Evolutionary conservation across 2,797 vertebrate species (phyloP).

Genomic region (Sparidentex hasta): DNA sequence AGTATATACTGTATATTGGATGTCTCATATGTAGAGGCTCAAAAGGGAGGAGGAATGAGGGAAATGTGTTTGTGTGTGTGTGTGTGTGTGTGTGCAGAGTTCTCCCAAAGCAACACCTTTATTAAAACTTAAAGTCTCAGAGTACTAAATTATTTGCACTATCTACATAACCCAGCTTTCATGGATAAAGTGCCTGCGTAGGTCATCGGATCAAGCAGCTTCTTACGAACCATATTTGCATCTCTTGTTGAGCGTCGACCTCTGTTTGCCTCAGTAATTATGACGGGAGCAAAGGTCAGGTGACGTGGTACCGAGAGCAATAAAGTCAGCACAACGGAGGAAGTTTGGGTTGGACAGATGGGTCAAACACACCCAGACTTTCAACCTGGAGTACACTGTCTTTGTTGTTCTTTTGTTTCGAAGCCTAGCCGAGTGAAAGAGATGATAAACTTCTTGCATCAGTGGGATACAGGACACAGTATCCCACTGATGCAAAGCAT

Average conservation of each 20-base stretch:
- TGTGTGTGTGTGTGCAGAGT: neutral
- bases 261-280: too few species aligned
- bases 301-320: too few species aligned
- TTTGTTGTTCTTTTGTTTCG: neutral
- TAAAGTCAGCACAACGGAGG: too few species aligned
- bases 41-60: conserved; percentile 7
- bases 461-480: neutral
- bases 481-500: neutral
- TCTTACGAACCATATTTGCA: too few species aligned
- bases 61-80: neutral
- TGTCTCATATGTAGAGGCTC: conserved; percentile 25
- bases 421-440: neutral
- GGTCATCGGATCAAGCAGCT: too few species aligned
- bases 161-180: neutral
- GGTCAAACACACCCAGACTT: too few species aligned
- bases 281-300: too few species aligned
- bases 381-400: too few species aligned
- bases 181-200: too few species aligned
- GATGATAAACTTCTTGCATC: too few species aligned
- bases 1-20: conserved; percentile 46
- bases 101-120: neutral
- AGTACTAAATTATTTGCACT: neutral
- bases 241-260: too few species aligned
- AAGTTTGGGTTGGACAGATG: too few species aligned
- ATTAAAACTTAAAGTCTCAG: neutral